A percentile compares a stretch with the other conserved stretches of the same genome.
Conservation (phyloP, 2,113 vertebrate species). For the Herpailurus yagouaroundi region DNA sequence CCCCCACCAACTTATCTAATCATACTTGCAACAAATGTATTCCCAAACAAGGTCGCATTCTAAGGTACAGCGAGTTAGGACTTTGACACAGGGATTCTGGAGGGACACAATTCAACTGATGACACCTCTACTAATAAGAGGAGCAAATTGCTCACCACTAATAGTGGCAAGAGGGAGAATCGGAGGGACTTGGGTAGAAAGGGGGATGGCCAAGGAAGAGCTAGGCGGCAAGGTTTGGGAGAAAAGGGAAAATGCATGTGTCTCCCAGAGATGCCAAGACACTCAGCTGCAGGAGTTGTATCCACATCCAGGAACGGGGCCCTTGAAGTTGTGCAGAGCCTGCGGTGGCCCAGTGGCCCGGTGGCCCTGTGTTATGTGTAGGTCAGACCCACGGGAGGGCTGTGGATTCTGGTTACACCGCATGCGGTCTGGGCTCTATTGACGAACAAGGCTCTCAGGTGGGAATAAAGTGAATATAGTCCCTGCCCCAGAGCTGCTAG, state of each 20-base stretch:
- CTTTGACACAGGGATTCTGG: not conserved
- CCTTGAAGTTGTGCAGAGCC: no score
- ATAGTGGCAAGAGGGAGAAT: not conserved
- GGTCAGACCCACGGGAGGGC: not conserved
- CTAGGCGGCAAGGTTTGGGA: not conserved
- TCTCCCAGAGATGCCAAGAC: not conserved
- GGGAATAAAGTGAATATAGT: not conserved
- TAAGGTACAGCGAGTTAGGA: not conserved
- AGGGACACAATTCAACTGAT: not conserved
- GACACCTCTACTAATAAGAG: not conserved
- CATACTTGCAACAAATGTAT: not conserved
- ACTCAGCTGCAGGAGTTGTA: not conserved
- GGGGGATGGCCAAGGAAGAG: not conserved
- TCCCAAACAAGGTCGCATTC: not conserved
- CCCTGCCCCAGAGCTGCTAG: not conserved
- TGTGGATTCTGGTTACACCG: not conserved
- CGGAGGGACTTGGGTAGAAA: not conserved
- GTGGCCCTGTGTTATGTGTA: no score
- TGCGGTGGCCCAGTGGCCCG: not conserved
- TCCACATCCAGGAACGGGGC: not conserved
- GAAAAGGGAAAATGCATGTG: not conserved
- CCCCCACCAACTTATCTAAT: not conserved
- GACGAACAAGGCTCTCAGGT: not conserved
- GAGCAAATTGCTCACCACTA: not conserved
- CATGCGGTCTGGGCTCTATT: not conserved